Evolutionary conservation across 2,797 vertebrate genomes (phyloP).

Genomic region (Platalea minor): DNA sequence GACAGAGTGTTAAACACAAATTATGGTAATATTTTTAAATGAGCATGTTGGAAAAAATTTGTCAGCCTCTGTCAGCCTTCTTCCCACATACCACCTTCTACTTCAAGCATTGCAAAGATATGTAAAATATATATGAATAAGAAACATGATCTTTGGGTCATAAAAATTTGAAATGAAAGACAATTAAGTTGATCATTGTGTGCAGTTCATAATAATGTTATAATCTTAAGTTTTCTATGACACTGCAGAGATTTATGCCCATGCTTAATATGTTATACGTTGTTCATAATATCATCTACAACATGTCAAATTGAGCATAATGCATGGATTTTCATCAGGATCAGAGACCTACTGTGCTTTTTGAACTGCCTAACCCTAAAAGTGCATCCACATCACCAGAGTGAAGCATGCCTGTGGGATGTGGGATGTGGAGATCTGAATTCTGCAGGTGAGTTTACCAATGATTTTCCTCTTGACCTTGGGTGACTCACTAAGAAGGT

Average conservation of each 20-base stretch:
- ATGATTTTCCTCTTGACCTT: not conserved
- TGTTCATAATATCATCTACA: not conserved
- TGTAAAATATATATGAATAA: not conserved
- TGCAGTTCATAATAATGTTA: not conserved
- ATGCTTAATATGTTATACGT: not conserved
- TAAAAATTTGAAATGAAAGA: not conserved
- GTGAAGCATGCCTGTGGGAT: rapidly evolving
- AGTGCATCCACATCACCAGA: not conserved
- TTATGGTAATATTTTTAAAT: not conserved
- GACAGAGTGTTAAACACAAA: not conserved
- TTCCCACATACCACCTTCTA: not conserved
- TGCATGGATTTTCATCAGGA: not conserved
- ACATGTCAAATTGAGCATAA: not conserved
- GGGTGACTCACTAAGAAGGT: not conserved
- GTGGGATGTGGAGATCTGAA: not conserved
- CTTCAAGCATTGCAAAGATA: not conserved
- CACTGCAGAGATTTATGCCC: not conserved
- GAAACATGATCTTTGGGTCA: not conserved
- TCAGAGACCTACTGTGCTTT: not conserved
- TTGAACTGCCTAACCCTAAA: not conserved
- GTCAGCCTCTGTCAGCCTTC: not conserved
- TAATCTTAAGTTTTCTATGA: not conserved
- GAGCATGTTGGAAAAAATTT: not conserved
- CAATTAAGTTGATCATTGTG: not conserved
- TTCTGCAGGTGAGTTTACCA: not conserved